A percentile compares a stretch with the other conserved stretches of the same genome.
phyloP scores from a whole-genome alignment of 1,140 invertebrate species.

The Gryllus bimaculatus region DNA sequence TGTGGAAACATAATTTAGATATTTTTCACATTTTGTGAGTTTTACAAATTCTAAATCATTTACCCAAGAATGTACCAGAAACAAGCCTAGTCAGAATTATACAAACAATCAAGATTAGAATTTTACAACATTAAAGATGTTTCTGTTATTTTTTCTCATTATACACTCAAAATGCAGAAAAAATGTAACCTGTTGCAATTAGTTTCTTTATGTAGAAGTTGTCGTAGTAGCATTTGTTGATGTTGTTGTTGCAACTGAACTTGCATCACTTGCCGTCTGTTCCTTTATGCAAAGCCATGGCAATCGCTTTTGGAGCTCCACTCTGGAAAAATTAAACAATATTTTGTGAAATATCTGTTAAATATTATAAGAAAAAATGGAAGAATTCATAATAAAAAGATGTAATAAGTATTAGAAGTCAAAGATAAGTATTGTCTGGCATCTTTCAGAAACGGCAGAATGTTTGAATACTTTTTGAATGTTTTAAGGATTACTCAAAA shows the following conservation, averaged over 20 bases:
- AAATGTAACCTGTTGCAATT: neutral
- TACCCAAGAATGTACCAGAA: too few species aligned
- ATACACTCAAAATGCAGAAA: too few species aligned
- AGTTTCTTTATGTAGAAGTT: neutral
- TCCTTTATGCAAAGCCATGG: conserved; percentile 56
- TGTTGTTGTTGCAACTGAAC: conserved; percentile 11
- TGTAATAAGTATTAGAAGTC: neutral
- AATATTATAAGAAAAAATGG: neutral
- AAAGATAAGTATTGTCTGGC: neutral
- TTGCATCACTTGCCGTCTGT: conserved; percentile 27
- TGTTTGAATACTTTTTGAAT: neutral
- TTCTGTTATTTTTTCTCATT: too few species aligned
- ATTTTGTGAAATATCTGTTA: neutral
- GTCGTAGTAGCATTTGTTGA: neutral
- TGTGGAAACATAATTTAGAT: too few species aligned
- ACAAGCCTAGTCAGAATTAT: too few species aligned
- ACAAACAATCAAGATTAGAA: too few species aligned
- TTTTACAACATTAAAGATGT: too few species aligned
- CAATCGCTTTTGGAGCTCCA: conserved; percentile 50
- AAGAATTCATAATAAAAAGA: neutral
- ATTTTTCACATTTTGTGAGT: too few species aligned
- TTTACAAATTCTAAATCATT: too few species aligned
- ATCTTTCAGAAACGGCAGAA: neutral
- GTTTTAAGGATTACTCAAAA: neutral
- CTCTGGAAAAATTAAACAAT: conserved; percentile 28